A percentile compares a stretch with the other conserved stretches of the same genome.
Conservation (phyloP, 2,888 invertebrate species). For the Yponomeuta malinellus region DNA sequence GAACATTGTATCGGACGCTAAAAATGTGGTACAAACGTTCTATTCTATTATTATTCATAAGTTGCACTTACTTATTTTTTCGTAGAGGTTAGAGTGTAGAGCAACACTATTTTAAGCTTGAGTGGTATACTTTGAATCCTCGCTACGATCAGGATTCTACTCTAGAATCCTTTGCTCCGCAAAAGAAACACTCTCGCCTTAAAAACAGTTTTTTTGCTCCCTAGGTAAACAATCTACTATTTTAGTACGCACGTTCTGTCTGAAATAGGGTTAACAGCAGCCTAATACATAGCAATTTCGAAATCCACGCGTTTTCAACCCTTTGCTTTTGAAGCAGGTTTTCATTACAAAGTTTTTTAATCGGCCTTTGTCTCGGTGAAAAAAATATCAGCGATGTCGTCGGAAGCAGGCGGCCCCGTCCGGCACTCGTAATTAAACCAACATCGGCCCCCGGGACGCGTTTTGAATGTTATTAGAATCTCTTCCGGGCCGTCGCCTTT, state of each 20-base stretch:
- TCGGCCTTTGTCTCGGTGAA: constrained; percentile 68
- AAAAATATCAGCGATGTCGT: constrained; percentile 62
- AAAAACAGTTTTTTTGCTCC: too few species aligned
- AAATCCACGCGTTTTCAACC: constrained; percentile 20
- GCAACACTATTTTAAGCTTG: too few species aligned
- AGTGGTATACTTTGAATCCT: too few species aligned
- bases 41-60: too few species aligned
- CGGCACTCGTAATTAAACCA: constrained; percentile 68
- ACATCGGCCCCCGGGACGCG: constrained; percentile 66
- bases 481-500: constrained; percentile 66
- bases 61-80: too few species aligned
- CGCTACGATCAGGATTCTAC: too few species aligned
- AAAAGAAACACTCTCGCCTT: too few species aligned
- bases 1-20: too few species aligned
- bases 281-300: constrained; percentile 6
- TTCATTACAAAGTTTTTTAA: constrained; percentile 74
- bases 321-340: constrained; percentile 57
- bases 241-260: not conserved
- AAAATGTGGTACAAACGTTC: too few species aligned
- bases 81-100: too few species aligned
- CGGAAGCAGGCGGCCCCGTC: constrained; percentile 43
- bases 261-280: not conserved
- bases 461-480: constrained; percentile 75
- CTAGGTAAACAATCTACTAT: too few species aligned
- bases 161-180: too few species aligned